A percentile compares a stretch with the other conserved stretches of the same genome.
Evolutionary conservation across 2,797 vertebrate genomes (phyloP).

Genomic region (Botia kubotai): DNA sequence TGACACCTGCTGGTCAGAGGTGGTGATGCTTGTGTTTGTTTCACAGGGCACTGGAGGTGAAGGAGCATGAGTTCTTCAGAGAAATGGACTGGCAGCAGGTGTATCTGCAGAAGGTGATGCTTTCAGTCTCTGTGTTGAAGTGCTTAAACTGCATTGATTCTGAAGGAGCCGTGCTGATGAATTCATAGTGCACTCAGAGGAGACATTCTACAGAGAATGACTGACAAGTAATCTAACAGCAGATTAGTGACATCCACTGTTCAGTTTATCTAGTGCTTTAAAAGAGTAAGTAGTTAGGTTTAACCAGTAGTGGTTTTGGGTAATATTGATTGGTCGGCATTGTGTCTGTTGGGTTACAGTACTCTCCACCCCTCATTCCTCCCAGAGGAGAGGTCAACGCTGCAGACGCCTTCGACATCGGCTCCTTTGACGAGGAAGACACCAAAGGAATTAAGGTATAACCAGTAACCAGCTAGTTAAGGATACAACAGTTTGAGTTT

Average conservation of each 20-base stretch:
- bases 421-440: conserved; percentile 98
- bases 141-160: not conserved
- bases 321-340: no score
- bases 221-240: not conserved
- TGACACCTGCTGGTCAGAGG: conserved; percentile 44
- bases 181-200: not conserved
- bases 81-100: conserved; percentile 97
- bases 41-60: conserved; percentile 91
- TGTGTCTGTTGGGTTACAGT: conserved; percentile 71
- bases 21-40: not conserved
- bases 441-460: conserved; percentile 98
- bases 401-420: conserved; percentile 96
- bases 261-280: not conserved
- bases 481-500: not conserved
- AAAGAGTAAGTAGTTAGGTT: not conserved
- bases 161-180: not conserved
- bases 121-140: not conserved
- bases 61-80: conserved; percentile 93
- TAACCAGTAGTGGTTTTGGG: no score
- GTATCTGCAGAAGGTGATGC: conserved; percentile 92
- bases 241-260: not conserved
- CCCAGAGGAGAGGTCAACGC: conserved; percentile 97
- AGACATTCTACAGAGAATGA: not conserved
- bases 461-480: not conserved
- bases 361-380: conserved; percentile 92